These are phyloP conservation scores for Tinea semifulvella DNA, from an alignment of 2,888 invertebrate species.

Conservation along the genomic window DNA sequence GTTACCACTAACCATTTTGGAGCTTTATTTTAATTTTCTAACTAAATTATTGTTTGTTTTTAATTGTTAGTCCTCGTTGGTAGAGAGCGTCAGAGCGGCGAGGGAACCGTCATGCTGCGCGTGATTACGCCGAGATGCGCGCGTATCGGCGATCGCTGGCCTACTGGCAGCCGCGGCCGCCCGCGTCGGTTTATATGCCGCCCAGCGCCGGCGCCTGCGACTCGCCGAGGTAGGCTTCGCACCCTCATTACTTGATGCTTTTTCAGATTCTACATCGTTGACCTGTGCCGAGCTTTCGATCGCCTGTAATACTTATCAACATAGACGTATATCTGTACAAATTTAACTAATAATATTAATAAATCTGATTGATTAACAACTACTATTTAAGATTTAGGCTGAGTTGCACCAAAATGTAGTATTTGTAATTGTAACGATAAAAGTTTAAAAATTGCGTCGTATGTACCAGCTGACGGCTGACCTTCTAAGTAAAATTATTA, in stretches of 20 bases:
- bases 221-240: neutral
- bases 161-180: conserved; percentile 45
- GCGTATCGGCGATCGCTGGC: conserved; percentile 42
- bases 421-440: no score
- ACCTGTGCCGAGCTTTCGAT: neutral
- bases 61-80: conserved; percentile 3
- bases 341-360: no score
- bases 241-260: conserved; percentile 4
- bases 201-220: conserved; percentile 10
- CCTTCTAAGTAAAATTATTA: no score
- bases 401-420: no score
- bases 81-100: conserved; percentile 24
- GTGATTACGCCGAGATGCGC: conserved; percentile 26
- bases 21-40: conserved; percentile 14
- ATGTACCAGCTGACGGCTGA: no score
- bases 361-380: no score
- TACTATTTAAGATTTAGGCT: no score
- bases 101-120: conserved; percentile 23
- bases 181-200: conserved; percentile 27
- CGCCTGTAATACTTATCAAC: neutral
- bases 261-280: conserved; percentile 4
- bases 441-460: no score
- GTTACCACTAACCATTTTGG: conserved; percentile 60
- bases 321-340: no score
- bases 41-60: conserved; percentile 13